A percentile compares a stretch with the other conserved stretches of the same genome.
Conservation (phyloP, 2,113 vertebrate genomes). For the Saiga tatarica region DNA sequence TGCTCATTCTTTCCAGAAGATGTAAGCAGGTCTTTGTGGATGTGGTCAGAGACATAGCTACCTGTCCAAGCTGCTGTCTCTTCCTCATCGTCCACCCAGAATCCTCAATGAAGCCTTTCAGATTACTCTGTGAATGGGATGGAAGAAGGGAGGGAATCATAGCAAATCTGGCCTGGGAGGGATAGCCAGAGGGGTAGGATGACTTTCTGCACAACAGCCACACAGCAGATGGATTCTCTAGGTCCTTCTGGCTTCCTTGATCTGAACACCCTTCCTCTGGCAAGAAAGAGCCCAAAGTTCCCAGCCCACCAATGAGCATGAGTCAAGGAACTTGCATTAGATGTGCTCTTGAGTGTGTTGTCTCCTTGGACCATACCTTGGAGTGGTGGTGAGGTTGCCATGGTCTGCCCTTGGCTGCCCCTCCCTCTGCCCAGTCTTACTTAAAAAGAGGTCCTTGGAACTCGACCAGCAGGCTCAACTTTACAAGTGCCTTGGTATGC, state of each 20-base stretch:
- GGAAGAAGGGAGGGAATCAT: not conserved
- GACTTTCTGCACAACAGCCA: not conserved
- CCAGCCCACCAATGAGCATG: not conserved
- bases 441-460: not conserved
- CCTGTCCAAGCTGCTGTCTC: not conserved
- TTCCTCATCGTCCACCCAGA: not conserved
- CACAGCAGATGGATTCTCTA: not conserved
- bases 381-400: not conserved
- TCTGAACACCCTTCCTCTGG: not conserved
- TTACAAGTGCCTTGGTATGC: constrained; percentile 17
- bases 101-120: not conserved
- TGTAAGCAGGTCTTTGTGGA: not conserved
- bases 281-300: not conserved
- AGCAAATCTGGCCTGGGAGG: not conserved
- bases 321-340: not conserved
- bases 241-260: not conserved
- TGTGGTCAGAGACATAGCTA: not conserved
- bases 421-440: not conserved
- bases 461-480: not conserved
- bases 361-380: not conserved
- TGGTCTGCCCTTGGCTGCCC: not conserved
- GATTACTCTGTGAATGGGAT: not conserved
- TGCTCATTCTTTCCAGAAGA: not conserved
- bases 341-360: not conserved
- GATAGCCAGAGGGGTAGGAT: not conserved